Conservation (phyloP, 92 coral and sea anemone genomes). For the Siderastrea radians region DNA sequence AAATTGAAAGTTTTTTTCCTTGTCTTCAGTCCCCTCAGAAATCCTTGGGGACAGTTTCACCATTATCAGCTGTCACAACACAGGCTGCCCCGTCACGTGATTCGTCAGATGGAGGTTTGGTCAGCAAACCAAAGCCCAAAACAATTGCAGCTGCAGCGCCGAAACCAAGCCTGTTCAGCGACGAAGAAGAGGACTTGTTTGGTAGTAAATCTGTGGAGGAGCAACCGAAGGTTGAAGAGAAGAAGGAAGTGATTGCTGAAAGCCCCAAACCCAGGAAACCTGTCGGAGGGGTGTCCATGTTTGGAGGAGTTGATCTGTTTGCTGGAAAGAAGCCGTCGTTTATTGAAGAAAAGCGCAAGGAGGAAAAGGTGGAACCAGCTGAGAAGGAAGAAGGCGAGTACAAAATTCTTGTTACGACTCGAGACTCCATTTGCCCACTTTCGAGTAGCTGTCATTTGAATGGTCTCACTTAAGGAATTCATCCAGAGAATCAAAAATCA, state of each 20-base stretch:
- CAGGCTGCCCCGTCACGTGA: slow-evolving; percentile 27
- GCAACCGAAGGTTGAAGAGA: slow-evolving; percentile 58
- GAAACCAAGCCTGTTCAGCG: slow-evolving; percentile 81
- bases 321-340: slow-evolving; percentile 94
- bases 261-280: slow-evolving; percentile 77
- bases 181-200: slow-evolving; percentile 85
- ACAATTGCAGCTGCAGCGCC: slow-evolving; percentile 34
- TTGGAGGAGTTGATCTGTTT: slow-evolving; percentile 95
- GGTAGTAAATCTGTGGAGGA: slow-evolving; percentile 53
- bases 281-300: slow-evolving; percentile 89
- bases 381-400: slow-evolving; percentile 48
- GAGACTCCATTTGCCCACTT: too few relatives aligned
- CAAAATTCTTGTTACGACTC: neutral
- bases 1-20: neutral
- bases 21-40: slow-evolving; percentile 34
- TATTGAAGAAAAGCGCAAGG: slow-evolving; percentile 50
- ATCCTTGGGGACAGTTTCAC: slow-evolving; percentile 18
- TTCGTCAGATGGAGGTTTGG: slow-evolving; percentile 13
- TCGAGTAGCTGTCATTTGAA: too few relatives aligned
- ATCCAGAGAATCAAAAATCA: too few relatives aligned
- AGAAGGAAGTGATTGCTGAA: slow-evolving; percentile 63
- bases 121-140: slow-evolving; percentile 60
- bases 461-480: too few relatives aligned
- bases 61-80: slow-evolving; percentile 40
- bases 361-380: slow-evolving; percentile 10